Conservation (phyloP, 2,888 invertebrate species). For the Epinotia brunnichana region DNA sequence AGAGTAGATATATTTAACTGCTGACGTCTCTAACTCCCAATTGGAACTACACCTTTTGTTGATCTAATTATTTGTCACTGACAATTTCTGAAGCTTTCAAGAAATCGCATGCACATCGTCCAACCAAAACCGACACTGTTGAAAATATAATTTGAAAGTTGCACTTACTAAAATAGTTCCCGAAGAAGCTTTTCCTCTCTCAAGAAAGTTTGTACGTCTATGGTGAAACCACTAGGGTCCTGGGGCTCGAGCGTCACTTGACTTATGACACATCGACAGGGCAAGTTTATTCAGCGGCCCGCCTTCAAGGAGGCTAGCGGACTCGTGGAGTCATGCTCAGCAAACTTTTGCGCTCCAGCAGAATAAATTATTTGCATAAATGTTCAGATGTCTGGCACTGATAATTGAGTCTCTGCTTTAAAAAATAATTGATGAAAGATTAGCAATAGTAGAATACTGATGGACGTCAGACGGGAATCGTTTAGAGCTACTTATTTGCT, state of each 20-base stretch:
- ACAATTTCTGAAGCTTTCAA: too few relatives aligned
- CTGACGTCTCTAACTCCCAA: too few relatives aligned
- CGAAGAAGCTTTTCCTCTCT: conserved; percentile 6
- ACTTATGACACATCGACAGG: conserved; percentile 83
- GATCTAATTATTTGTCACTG: too few relatives aligned
- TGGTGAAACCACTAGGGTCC: conserved; percentile 59
- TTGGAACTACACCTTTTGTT: too few relatives aligned
- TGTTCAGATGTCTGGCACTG: conserved; percentile 6
- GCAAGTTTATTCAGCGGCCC: conserved; percentile 79
- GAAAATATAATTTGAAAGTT: conserved; percentile 12
- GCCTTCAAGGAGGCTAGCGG: conserved; percentile 63
- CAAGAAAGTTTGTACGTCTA: conserved; percentile 48
- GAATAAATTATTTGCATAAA: conserved; percentile 25
- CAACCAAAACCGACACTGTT: not conserved
- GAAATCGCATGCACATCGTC: too few relatives aligned
- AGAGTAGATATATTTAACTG: too few relatives aligned
- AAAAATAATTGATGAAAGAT: too few relatives aligned
- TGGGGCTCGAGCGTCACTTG: conserved; percentile 71
- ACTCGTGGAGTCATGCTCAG: conserved; percentile 58
- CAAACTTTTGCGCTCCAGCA: conserved; percentile 1
- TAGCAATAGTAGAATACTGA: too few relatives aligned
- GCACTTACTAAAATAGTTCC: conserved; percentile 1
- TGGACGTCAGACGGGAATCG: too few relatives aligned
- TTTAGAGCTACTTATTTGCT: too few relatives aligned
- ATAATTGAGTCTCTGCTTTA: conserved; percentile 2